A percentile compares a stretch with the other conserved stretches of the same genome.
These are phyloP conservation scores for Nymphicus hollandicus DNA, from an alignment of 2,113 vertebrate genomes.

Conservation along the genomic window DNA sequence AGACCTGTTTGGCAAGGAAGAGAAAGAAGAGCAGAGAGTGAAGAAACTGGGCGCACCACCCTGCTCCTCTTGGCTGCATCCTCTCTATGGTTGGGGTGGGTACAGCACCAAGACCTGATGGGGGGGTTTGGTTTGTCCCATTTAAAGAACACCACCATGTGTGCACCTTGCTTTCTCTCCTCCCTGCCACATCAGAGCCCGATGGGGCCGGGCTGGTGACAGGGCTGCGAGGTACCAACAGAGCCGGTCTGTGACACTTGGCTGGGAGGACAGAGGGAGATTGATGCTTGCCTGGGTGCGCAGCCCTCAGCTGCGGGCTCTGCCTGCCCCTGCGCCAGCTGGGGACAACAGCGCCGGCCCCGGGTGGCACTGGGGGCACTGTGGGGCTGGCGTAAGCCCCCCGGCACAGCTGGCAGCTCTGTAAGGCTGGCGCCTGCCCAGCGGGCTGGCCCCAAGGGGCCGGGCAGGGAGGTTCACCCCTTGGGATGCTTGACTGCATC, in stretches of 20 bases:
- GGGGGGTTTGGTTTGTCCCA: neutral
- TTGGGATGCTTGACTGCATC: neutral
- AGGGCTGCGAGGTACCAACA: conserved; percentile 49
- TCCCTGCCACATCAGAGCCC: neutral
- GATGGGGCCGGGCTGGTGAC: neutral
- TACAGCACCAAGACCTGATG: neutral
- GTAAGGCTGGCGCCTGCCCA: neutral
- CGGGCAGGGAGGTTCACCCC: fast-evolving
- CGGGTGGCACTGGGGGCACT: conserved; percentile 54
- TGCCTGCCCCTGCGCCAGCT: conserved; percentile 42
- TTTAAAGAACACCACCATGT: neutral
- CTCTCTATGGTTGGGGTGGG: neutral
- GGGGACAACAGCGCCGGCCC: conserved; percentile 38
- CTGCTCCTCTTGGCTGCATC: fast-evolving
- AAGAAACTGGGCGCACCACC: fast-evolving
- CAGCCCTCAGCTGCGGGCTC: conserved; percentile 39
- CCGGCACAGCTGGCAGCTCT: conserved; percentile 50
- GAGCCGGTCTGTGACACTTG: conserved; percentile 28
- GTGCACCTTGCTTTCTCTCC: neutral
- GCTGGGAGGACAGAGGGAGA: conserved; percentile 53
- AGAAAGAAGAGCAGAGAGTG: neutral
- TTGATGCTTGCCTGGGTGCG: conserved; percentile 35
- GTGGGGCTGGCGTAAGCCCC: conserved; percentile 39
- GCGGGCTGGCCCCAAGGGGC: fast-evolving
- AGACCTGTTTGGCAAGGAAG: neutral